Evolutionary conservation across 1,140 invertebrate species (phyloP), one percentile per base, ranked within the genome.

Genomic region (Ceratosolen fusciceps): DNA sequence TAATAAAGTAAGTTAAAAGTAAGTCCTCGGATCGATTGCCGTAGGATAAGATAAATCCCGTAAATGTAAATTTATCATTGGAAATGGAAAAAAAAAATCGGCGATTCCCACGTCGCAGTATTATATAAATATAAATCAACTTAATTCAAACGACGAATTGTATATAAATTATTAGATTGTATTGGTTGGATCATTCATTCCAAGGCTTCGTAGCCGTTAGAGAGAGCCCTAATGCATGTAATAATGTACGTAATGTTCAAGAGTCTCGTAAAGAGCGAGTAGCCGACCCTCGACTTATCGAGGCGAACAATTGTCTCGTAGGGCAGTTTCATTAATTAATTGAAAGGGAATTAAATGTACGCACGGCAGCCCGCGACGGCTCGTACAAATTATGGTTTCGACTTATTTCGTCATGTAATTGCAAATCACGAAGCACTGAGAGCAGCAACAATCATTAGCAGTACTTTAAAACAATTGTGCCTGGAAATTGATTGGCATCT

Each of bases 161-260:
- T 77, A 77, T n/a, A 77, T 77, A 77, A 58, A 70, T 71, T 77
- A 43, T 29, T 34, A 77, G 54, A 77, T 43, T 58, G n/a, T 77
- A 77, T 68, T 70, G 37, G 34, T 54, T n/a, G n/a, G n/a, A n/a
- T n/a, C n/a, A n/a, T n/a, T 68, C 74, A 72, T 26, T 77, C 74
- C 49, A 70, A 54, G 34, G n/a, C 65, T 67, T 67, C 60, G 47
- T 24, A 52, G 26, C 49, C n/a, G n/a, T n/a, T n/a, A n/a, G n/a
- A n/a, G n/a, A 76, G 21, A 76, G 37, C 26, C n/a, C 58, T 67
- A 67, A 52, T 34, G 49, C 73, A 62, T 74, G 47, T n/a, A n/a
- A n/a, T n/a, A n/a, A n/a, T n/a, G n/a, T 47, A 77, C 49, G 19
- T 71, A 56, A 62, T 62, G 24, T 58, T 58, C 26, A 12, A n/a